These are phyloP conservation scores for Drosophila merina DNA, from an alignment of 2,888 invertebrate species.

Conservation along the genomic window DNA sequence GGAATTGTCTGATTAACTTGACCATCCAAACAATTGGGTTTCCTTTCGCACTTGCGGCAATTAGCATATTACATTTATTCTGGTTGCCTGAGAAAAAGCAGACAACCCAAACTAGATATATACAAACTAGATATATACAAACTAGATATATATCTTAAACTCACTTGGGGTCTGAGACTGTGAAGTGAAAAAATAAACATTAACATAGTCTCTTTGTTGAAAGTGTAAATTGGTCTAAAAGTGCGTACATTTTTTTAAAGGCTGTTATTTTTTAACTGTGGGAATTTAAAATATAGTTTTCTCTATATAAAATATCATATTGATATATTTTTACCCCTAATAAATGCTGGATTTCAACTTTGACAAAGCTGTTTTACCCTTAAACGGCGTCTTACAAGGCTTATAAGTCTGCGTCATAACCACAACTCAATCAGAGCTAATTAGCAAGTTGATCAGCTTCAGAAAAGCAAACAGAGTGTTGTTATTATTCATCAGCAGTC, in stretches of 20 bases:
- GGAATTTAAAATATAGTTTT: too few relatives aligned
- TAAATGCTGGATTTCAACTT: background rate
- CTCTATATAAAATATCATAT: too few relatives aligned
- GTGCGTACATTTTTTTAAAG: background rate
- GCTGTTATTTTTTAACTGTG: too few relatives aligned
- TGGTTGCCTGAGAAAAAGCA: slow-evolving; percentile 14
- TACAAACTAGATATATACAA: slow-evolving; percentile 10
- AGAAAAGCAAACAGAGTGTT: slow-evolving; percentile 5
- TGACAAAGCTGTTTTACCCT: slow-evolving; percentile 24
- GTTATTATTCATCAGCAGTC: slow-evolving; percentile 22
- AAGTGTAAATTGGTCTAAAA: slow-evolving; percentile 9
- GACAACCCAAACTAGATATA: background rate
- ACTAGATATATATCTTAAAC: slow-evolving; percentile 3
- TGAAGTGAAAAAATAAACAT: slow-evolving; percentile 7
- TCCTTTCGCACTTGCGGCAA: slow-evolving; percentile 42
- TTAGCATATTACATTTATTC: slow-evolving; percentile 38
- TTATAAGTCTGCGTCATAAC: slow-evolving; percentile 13
- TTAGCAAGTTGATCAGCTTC: slow-evolving; percentile 12
- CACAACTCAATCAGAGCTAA: slow-evolving; percentile 27
- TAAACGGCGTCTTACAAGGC: slow-evolving; percentile 5
- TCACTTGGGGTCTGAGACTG: slow-evolving; percentile 1
- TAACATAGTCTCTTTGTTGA: too few relatives aligned
- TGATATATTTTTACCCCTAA: too few relatives aligned
- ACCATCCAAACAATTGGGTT: slow-evolving; percentile 45
- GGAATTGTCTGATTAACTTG: slow-evolving; percentile 41